Conservation (phyloP, 2,797 vertebrate species). For the Crocodylus rhombifer region DNA sequence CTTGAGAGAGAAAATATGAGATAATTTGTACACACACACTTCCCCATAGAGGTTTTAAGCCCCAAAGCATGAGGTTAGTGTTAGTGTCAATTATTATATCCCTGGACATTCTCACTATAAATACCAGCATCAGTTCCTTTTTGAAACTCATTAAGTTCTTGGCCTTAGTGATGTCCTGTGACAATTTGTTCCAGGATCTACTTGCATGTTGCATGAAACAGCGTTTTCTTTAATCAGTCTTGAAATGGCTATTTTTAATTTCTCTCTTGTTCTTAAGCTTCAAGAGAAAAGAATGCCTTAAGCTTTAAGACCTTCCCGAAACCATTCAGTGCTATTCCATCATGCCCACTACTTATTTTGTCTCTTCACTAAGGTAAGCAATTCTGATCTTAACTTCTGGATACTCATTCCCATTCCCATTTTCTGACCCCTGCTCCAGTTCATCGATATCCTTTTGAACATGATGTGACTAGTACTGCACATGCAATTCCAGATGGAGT, state of each 20-base stretch:
- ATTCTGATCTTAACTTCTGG: background rate
- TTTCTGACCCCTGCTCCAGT: background rate
- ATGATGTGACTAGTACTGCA: background rate
- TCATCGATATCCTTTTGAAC: background rate
- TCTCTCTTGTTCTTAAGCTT: background rate
- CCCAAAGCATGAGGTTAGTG: background rate
- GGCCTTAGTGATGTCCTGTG: background rate
- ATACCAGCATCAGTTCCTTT: background rate
- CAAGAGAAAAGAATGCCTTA: background rate
- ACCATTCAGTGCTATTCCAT: background rate
- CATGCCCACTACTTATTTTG: background rate
- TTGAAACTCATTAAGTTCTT: conserved; percentile 7
- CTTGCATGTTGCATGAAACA: background rate
- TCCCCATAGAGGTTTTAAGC: background rate
- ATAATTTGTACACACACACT: conserved; percentile 5
- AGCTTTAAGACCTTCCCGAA: background rate
- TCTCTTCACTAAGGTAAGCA: background rate
- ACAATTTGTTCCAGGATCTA: background rate
- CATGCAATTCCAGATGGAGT: background rate
- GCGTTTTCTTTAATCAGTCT: background rate
- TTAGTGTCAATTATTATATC: background rate
- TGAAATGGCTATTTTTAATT: background rate
- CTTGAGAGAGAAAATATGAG: background rate
- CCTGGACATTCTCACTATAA: background rate
- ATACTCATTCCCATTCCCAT: background rate